Conservation (phyloP, 2,888 invertebrate species). For the Heliconius aoede region DNA sequence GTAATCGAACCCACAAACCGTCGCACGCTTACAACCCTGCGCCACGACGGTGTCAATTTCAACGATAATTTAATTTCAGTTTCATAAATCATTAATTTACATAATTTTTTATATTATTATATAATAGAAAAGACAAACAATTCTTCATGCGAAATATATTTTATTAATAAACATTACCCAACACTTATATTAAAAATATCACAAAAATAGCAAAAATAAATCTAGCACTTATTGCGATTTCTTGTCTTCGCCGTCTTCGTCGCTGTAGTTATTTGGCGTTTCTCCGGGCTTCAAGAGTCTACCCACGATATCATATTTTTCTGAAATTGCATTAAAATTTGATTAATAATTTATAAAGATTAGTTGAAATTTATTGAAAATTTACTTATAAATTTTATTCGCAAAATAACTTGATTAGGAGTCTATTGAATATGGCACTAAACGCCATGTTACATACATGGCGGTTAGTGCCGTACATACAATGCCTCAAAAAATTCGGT, state of each 20-base stretch:
- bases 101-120: neutral
- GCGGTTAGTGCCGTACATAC: too few relatives aligned
- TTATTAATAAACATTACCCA: slow-evolving; percentile 48
- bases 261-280: slow-evolving; percentile 67
- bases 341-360: neutral
- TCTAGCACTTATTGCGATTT: slow-evolving; percentile 62
- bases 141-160: slow-evolving; percentile 30
- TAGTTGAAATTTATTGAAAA: neutral
- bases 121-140: neutral
- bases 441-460: too few relatives aligned
- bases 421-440: neutral
- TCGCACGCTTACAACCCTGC: too few relatives aligned
- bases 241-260: slow-evolving; percentile 74
- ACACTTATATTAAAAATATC: slow-evolving; percentile 52
- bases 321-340: slow-evolving; percentile 59
- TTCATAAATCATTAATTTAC: neutral
- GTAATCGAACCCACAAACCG: too few relatives aligned
- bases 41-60: neutral
- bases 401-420: too few relatives aligned
- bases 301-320: slow-evolving; percentile 78
- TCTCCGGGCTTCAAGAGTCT: slow-evolving; percentile 75
- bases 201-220: slow-evolving; percentile 45
- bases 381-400: neutral
- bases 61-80: neutral
- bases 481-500: neutral